Evolutionary conservation across 2,797 vertebrate genomes (phyloP), one percentile per base, ranked within the genome.

Genomic region (Tolypeutes matacus): DNA sequence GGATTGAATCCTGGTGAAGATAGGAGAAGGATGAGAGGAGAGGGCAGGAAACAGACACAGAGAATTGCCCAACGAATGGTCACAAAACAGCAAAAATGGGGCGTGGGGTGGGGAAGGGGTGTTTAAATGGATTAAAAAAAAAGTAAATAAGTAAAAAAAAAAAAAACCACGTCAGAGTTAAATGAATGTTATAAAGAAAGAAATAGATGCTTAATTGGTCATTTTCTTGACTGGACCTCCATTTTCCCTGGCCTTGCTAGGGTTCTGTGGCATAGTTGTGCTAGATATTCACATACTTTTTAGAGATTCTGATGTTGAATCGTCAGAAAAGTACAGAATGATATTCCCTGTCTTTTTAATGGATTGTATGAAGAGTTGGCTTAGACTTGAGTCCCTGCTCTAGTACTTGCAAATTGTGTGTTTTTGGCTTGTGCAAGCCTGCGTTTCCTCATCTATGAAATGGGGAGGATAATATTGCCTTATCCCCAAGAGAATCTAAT

Each of bases 401-500:
- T 31, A 8, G 58, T n/a, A 58, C 58, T 34, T 77, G 73, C 64
- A 75, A 39, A 20, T 29, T 72, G 20, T 60, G 67, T 75, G 36
- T 72, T 87, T 86, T 46, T 73, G 81, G 23, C 36, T 34, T 75
- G 7, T 42, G 13, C 51, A 29, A 14, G 31, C 0, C 0, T 25
- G 56, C 9, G 2, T 67, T 69, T 93, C 58, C 75, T 82, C 0
- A 1, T 82, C 73, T 76, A 1, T 46, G 58, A 39, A 29, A 1
- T 5, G 0, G 51, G 77, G 36, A 64, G 46, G 91, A 17, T 29
- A 29, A 2, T 5, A 25, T 15, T 72, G 69, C 34, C 36, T 60
- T 8, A 13, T 3, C 31, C n/a, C 4, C 0, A 21, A 5, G 34
- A 29, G n/a, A 72, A 15, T 20, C 0, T 2, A 15, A 1, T 36